phyloP scores from a whole-genome alignment of 2,113 vertebrate species.

The Erinaceus europaeus region DNA sequence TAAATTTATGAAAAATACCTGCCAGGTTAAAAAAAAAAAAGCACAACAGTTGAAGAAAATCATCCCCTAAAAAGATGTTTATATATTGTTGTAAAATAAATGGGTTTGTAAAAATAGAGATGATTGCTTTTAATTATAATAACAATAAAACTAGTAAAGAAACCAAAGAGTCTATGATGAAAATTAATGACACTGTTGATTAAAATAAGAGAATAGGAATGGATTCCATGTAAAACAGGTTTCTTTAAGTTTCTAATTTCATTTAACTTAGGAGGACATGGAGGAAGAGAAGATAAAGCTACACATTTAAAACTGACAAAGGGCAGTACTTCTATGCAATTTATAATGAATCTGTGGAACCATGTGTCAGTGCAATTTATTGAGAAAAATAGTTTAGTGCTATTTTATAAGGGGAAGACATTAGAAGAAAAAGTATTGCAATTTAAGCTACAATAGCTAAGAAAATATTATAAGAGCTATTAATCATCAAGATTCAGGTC shows the following conservation, averaged over 20 bases:
- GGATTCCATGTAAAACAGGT: constrained; percentile 32
- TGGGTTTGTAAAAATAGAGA: constrained; percentile 34
- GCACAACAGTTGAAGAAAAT: constrained; percentile 41
- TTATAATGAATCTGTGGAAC: constrained; percentile 70
- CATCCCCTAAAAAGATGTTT: constrained; percentile 36
- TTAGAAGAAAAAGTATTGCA: constrained; percentile 67
- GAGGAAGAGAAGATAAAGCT: constrained; percentile 62
- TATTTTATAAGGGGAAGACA: constrained; percentile 65
- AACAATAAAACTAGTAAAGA: constrained; percentile 44
- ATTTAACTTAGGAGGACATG: constrained; percentile 54
- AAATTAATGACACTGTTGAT: constrained; percentile 61
- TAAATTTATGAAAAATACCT: background rate
- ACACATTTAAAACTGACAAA: constrained; percentile 69
- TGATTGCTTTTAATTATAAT: constrained; percentile 36
- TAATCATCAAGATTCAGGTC: constrained; percentile 65
- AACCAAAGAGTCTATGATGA: constrained; percentile 37
- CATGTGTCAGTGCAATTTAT: constrained; percentile 63
- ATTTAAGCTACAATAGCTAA: constrained; percentile 55
- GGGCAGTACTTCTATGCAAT: constrained; percentile 60
- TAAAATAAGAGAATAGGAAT: constrained; percentile 56
- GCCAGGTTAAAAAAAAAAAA: constrained; percentile 27
- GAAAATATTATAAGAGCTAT: constrained; percentile 68
- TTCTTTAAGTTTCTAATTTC: constrained; percentile 58
- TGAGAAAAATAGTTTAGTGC: constrained; percentile 71
- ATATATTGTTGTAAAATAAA: constrained; percentile 26